Evolutionary conservation across 1,140 invertebrate species (phyloP), one percentile per base, ranked within the genome.

Genomic region (Sitobion miscanthi): DNA sequence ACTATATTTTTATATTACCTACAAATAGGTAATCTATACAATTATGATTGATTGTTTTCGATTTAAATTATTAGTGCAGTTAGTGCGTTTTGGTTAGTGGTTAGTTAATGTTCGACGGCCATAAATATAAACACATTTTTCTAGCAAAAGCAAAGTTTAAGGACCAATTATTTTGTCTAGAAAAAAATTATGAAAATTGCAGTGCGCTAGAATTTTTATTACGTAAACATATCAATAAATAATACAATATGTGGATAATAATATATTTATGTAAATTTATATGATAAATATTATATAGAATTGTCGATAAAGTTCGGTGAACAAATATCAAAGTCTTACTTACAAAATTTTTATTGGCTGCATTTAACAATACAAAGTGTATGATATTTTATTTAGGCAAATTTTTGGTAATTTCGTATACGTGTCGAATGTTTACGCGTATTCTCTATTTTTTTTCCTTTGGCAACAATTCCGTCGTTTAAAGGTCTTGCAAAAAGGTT

Each of bases 391-490:
- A 92, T 92, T 92, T 35, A 52, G n/a, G 42, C 42, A 52, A 14
- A 38, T 20, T n/a, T 77, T 77, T 91, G 45, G 82, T 93, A 35
- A 93, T 93, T 93, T 57, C 35, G 7, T 52, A 91, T 57, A 57
- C 82, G 14, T 93, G 49, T 25, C 2, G 49, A 85, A 38, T 47
- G 30, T 92, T 82, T 92, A 83, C 77, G 5, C 4, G 1, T 11
- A 49, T 92, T 49, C 83, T 23, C 35, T 82, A 35, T 83, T 49
- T 54, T 92, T 85, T 85, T 85, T 92, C 54, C 38, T 85, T 93
- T 93, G 91, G 91, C 91, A 93, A 93, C 91, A 86, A 85, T 83
- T 93, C 91, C n/a, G 52, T 83, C 91, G 52, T 86, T 93, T 86
- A 93, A 93, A 93, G 77, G 91, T 93, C 82, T 93, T 54, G 35